Evolutionary conservation across 1,140 invertebrate species (phyloP), one percentile per base, ranked within the genome.

Genomic region (Rhagoletis pomonella): DNA sequence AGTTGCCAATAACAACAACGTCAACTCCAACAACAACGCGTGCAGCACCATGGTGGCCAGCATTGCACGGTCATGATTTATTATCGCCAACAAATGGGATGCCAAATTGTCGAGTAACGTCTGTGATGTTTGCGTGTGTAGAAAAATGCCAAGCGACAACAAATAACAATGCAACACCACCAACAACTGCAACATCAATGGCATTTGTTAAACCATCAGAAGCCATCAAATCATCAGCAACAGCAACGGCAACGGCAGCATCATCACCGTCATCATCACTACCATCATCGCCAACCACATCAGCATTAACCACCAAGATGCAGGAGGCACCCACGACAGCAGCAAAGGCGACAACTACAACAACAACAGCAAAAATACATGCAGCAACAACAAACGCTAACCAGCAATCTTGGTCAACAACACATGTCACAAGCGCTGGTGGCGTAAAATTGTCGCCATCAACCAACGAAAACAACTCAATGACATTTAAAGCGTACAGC

Each of bases 251-350:
- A 69, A 69, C 55, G 55, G 88, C 86, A 85, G 17, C 47, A 55
- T 4, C 67, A 44, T 14, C 67, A 73, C 2, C 19, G 4, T 1
- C 73, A 81, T 90, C 90, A 90, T 91, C 91, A 89, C 88, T 89
- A 89, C 89, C 89, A 90, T 89, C 89, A 89, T 65, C 89, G 85
- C 85, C 87, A 89, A 87, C 88, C 50, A 69, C 81, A 58, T 62
- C 55, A 85, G 44, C 85, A 62, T 81, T 86, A 85, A 58, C 84
- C 29, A 29, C 29, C 29, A 29, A 29, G 29, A 29, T 29, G 29
- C 29, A 29, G 29, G 29, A 29, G 29, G 29, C 86, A 50, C 47
- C 64, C 7, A 87, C 42, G 64, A 67, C 44, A 39, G 64, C 17
- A 47, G 12, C 10, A 73, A 47, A n/a, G 44, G 29, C 60, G 60